Evolutionary conservation across 2,888 invertebrate species (phyloP).

Genomic region (Yponomeuta evonymella): DNA sequence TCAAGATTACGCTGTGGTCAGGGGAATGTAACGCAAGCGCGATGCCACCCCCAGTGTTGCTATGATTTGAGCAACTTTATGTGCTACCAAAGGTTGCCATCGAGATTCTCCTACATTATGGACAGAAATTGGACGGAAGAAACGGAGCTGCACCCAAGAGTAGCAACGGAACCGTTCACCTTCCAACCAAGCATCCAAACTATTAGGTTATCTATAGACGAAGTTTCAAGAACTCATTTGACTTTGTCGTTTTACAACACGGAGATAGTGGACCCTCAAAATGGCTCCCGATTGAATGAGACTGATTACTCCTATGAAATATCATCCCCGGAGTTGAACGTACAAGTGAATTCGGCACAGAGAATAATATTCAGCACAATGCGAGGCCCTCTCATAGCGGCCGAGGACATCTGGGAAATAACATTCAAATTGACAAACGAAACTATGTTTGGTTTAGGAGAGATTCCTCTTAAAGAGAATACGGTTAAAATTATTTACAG

Average conservation of each 20-base stretch:
- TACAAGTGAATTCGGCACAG: constrained; percentile 39
- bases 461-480: constrained; percentile 51
- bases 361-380: constrained; percentile 69
- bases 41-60: constrained; percentile 70
- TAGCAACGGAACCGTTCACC: constrained; percentile 47
- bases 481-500: constrained; percentile 64
- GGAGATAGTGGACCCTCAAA: constrained; percentile 23
- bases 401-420: constrained; percentile 78
- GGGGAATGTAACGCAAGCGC: constrained; percentile 36
- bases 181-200: constrained; percentile 37
- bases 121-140: constrained; percentile 50
- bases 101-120: constrained; percentile 64
- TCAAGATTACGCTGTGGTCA: constrained; percentile 55
- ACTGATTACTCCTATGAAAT: constrained; percentile 45
- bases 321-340: constrained; percentile 45
- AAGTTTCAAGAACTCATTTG: constrained; percentile 51
- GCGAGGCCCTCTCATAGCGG: constrained; percentile 76
- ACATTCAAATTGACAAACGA: constrained; percentile 70
- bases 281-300: constrained; percentile 38
- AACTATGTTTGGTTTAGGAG: constrained; percentile 74
- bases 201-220: constrained; percentile 51
- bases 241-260: constrained; percentile 52
- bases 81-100: constrained; percentile 73
- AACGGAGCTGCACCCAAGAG: constrained; percentile 42
- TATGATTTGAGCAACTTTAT: constrained; percentile 53